Evolutionary conservation across 2,888 invertebrate genomes (phyloP).

Genomic region (Parascotia fuliginaria): DNA sequence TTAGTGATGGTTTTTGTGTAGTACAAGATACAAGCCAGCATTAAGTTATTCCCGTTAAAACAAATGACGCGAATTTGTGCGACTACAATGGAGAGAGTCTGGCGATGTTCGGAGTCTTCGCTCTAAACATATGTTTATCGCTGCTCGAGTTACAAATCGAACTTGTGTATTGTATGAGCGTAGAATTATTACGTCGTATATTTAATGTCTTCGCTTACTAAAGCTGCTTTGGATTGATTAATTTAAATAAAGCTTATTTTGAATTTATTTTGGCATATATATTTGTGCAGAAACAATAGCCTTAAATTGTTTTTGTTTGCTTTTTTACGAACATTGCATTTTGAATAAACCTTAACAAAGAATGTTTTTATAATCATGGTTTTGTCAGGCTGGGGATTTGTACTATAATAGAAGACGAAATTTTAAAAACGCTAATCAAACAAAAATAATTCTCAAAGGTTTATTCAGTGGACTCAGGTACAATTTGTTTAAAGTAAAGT

Average conservation of each 20-base stretch:
- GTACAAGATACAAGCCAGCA: constrained; percentile 36
- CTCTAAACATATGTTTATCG: constrained; percentile 62
- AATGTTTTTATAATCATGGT: not conserved
- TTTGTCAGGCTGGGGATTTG: not conserved
- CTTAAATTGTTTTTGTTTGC: constrained; percentile 3
- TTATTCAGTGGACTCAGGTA: constrained; percentile 7
- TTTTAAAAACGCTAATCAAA: constrained; percentile 10
- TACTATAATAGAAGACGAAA: not conserved
- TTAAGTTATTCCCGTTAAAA: constrained; percentile 60
- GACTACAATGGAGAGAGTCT: constrained; percentile 60
- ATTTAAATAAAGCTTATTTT: constrained; percentile 38
- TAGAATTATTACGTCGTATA: constrained; percentile 52
- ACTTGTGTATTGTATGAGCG: constrained; percentile 54
- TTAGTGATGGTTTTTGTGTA: constrained; percentile 3
- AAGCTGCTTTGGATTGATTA: constrained; percentile 42
- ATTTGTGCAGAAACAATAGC: constrained; percentile 6
- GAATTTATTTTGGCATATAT: constrained; percentile 23
- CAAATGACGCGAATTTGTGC: constrained; percentile 74
- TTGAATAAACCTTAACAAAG: no score
- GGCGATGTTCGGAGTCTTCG: constrained; percentile 46
- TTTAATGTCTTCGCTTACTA: constrained; percentile 42
- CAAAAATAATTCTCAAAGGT: constrained; percentile 7
- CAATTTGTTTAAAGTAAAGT: constrained; percentile 30
- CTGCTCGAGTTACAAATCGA: constrained; percentile 59
- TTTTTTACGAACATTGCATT: no score